Percentiles rank a stretch among this genome's conserved stretches.
Conservation (phyloP, 2,797 vertebrate species). For the Sebastes goodei region DNA sequence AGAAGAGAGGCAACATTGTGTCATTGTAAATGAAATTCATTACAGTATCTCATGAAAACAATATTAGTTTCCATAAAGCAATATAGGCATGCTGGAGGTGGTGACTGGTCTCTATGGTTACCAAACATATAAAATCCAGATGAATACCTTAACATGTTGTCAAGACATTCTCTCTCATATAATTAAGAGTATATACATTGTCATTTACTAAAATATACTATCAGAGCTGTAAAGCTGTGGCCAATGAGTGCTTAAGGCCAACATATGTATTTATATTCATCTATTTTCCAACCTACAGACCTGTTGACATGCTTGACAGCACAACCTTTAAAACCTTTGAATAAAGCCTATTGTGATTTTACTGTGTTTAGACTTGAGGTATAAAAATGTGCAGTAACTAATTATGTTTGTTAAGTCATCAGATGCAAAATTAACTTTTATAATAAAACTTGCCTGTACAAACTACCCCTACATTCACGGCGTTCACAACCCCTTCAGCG, state of each 20-base stretch:
- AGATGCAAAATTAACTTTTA: background rate
- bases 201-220: background rate
- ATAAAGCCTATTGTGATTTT: background rate
- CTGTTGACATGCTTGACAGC: background rate
- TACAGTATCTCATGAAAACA: constrained; percentile 29
- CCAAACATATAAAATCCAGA: constrained; percentile 8
- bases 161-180: background rate
- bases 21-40: constrained; percentile 50
- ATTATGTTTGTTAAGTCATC: background rate
- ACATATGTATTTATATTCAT: background rate
- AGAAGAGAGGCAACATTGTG: constrained; percentile 27
- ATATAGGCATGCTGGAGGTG: background rate
- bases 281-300: background rate
- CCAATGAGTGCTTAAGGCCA: background rate
- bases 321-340: constrained; percentile 3
- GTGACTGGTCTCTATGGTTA: constrained; percentile 21
- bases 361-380: background rate
- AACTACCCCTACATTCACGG: background rate
- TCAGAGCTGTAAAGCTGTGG: background rate
- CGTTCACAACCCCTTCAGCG: background rate
- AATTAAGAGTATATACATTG: background rate
- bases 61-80: constrained; percentile 44
- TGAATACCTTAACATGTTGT: background rate
- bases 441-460: background rate
- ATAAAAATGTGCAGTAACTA: background rate